Percentiles rank a stretch among this genome's conserved stretches.
Evolutionary conservation across 2,113 vertebrate genomes (phyloP).

Genomic region (Lamprologus sp.): DNA sequence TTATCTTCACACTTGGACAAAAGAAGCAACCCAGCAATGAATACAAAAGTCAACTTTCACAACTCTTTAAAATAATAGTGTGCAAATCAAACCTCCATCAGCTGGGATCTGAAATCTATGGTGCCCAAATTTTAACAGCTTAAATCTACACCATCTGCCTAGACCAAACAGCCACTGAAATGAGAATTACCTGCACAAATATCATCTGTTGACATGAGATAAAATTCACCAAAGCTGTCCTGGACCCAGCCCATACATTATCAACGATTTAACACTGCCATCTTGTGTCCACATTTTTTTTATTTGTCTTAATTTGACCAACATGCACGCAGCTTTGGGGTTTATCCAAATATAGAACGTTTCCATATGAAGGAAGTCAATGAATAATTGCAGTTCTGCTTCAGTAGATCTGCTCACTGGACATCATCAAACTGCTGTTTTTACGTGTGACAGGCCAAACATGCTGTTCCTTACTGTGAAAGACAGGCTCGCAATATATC

Average conservation of each 20-base stretch:
- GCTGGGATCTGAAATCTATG: not conserved
- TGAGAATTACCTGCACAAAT: slow-evolving; percentile 21
- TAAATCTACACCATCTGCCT: slow-evolving; percentile 40
- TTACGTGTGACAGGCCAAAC: not conserved
- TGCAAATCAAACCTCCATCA: not conserved
- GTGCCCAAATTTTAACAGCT: slow-evolving; percentile 1
- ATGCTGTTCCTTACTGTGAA: not conserved
- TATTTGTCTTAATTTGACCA: not conserved
- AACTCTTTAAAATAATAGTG: not conserved
- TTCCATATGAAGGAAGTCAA: not conserved
- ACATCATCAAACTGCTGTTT: not conserved
- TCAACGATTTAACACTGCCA: slow-evolving; percentile 44
- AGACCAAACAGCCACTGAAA: slow-evolving; percentile 16
- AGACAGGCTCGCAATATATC: not conserved
- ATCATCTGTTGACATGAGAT: slow-evolving; percentile 15
- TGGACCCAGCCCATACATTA: not conserved
- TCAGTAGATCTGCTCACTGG: not conserved
- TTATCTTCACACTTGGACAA: not conserved
- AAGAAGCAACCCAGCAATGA: not conserved
- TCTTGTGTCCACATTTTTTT: slow-evolving; percentile 37
- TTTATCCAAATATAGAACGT: not conserved
- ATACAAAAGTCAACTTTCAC: not conserved
- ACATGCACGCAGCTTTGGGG: not conserved
- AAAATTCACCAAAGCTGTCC: slow-evolving; percentile 4
- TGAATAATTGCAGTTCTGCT: not conserved